Conservation (phyloP, 1,140 invertebrate species). For the Euwallacea fornicatus region DNA sequence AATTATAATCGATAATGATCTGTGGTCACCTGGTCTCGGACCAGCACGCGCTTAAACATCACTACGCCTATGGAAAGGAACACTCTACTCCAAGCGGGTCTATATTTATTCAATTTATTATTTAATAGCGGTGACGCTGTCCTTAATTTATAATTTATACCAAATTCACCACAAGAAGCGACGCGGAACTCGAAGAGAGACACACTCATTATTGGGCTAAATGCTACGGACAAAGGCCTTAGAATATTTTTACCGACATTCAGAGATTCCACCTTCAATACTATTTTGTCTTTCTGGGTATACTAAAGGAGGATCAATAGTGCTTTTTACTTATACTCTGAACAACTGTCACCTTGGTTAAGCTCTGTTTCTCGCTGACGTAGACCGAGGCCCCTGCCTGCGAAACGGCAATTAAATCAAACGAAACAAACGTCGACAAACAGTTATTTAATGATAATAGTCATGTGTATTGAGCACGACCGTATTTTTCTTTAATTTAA, state of each 20-base stretch:
- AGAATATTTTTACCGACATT: slow-evolving; percentile 38
- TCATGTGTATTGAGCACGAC: slow-evolving; percentile 56
- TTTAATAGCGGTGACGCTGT: slow-evolving; percentile 19
- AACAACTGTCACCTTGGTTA: too few species aligned
- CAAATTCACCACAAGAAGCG: slow-evolving; percentile 21
- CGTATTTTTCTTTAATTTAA: slow-evolving; percentile 25
- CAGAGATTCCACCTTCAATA: background rate
- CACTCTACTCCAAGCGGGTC: slow-evolving; percentile 50
- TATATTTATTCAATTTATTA: slow-evolving; percentile 5
- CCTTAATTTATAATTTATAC: slow-evolving; percentile 8
- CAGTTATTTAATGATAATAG: slow-evolving; percentile 43
- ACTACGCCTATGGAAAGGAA: slow-evolving; percentile 45
- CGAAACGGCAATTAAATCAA: too few species aligned
- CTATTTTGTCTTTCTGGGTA: too few species aligned
- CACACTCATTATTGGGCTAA: slow-evolving; percentile 34
- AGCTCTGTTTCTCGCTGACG: too few species aligned
- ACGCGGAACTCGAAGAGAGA: slow-evolving; percentile 22
- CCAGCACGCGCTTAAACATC: slow-evolving; percentile 45
- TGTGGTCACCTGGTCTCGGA: slow-evolving; percentile 52
- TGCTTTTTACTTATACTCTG: too few species aligned
- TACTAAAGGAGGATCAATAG: too few species aligned
- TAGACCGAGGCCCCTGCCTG: background rate
- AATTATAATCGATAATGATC: slow-evolving; percentile 52
- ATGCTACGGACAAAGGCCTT: slow-evolving; percentile 16
- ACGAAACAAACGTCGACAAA: too few species aligned